Conservation (phyloP, 2,797 vertebrate genomes). For the Hydrolagus colliei region DNA sequence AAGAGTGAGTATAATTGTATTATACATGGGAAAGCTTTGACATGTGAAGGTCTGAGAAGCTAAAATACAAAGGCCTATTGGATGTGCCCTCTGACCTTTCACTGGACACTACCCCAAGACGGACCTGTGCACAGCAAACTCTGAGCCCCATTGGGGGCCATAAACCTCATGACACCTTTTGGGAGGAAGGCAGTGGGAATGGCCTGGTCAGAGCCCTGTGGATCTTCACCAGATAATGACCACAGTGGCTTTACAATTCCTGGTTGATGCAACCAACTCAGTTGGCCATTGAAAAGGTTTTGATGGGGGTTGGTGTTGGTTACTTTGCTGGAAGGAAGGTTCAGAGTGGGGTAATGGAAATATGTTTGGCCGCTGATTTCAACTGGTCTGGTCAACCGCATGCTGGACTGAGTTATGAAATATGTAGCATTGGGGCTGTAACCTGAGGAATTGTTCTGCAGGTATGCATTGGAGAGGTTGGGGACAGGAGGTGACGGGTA, state of each 20-base stretch:
- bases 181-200: neutral
- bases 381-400: neutral
- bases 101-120: neutral
- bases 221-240: neutral
- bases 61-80: neutral
- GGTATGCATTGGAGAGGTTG: neutral
- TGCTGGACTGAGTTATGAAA: neutral
- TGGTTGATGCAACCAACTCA: neutral
- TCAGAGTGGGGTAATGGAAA: neutral
- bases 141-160: neutral
- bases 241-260: neutral
- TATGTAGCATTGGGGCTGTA: neutral
- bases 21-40: neutral
- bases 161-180: neutral
- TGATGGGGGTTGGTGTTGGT: neutral
- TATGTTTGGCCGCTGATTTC: neutral
- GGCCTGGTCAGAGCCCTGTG: too few species aligned
- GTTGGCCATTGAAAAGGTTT: neutral
- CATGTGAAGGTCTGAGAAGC: neutral
- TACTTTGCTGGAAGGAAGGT: neutral
- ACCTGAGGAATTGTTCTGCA: neutral
- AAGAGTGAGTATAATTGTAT: neutral
- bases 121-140: neutral
- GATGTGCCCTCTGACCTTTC: neutral
- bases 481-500: neutral